A percentile compares a stretch with the other conserved stretches of the same genome.
phyloP scores from a whole-genome alignment of 2,888 invertebrate genomes.

The Lasius fuliginosus region DNA sequence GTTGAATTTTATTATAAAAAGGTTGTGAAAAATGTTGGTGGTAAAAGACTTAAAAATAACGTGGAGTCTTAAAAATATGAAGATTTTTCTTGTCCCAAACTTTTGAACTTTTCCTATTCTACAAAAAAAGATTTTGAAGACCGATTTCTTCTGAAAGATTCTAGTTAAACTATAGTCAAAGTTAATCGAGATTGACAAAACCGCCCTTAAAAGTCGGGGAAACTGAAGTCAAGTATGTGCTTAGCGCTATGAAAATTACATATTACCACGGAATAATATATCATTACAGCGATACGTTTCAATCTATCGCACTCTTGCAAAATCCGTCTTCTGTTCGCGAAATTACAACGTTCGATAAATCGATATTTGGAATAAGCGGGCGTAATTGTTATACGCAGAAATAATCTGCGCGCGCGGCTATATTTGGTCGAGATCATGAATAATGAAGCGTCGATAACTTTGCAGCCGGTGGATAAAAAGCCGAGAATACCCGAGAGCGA shows the following conservation, averaged over 20 bases:
- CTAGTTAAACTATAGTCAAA: conserved; percentile 25
- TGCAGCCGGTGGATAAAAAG: conserved; percentile 83
- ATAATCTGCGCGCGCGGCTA: conserved; percentile 30
- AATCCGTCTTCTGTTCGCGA: conserved; percentile 49
- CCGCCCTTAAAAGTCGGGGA: conserved; percentile 33
- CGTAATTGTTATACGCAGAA: conserved; percentile 52
- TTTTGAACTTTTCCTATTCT: neutral
- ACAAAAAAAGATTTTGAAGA: neutral
- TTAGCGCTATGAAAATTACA: conserved; percentile 50
- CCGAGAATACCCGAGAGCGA: conserved; percentile 84
- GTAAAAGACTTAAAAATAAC: neutral
- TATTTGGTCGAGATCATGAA: conserved; percentile 52
- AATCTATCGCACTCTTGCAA: conserved; percentile 51
- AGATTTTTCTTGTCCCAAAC: neutral
- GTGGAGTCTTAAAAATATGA: neutral
- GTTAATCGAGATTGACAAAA: conserved; percentile 17
- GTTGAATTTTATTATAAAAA: neutral
- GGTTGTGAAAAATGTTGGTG: neutral
- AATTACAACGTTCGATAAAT: conserved; percentile 52
- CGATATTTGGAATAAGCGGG: conserved; percentile 56
- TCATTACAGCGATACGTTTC: conserved; percentile 52
- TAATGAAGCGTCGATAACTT: conserved; percentile 61
- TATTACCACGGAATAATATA: conserved; percentile 43
- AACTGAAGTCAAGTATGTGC: conserved; percentile 32
- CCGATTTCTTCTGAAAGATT: neutral